Base-by-base conservation (phyloP, 1,140 invertebrate genomes). In the Danaus plexippus region DNA sequence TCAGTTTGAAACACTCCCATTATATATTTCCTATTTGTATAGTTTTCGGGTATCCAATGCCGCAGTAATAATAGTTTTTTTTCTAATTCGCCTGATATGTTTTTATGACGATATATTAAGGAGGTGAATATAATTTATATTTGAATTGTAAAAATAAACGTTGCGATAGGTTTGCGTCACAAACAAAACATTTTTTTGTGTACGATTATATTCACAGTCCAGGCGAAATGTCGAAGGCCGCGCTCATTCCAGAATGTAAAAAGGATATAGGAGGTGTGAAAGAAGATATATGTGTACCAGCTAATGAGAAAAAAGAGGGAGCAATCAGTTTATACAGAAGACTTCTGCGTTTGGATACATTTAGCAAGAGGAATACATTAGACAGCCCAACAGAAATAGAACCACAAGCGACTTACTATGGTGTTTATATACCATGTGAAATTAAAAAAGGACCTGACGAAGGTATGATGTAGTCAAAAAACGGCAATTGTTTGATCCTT, bases 401-500 rank as follows among this genome's bases (percentile, higher is more conserved):
- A 43, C 75, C 84, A 1, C 66, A 70, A 9, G 69, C 63, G 4
- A 85, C 73, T 8, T 88, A 83, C 48, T 88, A 87, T 63, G 87
- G 84, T 52, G 86, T 88, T 9, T 88, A 85, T 60, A 87, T 88
- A 71, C 87, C 87, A 9, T 87, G 83, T 64, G 87, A 88, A 75
- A 80, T 83, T 6, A 87, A 85, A 58, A 85, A 85, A 64, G 85
- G 84, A 47, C 80, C 82, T 40, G 86, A 87, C 71, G 83, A 87
- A 85, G 83, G 85, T 88, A 71, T 11, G 61, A 47, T 66, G 52
- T 47, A 47, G 61, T 44, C 46, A 32, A 32, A 40, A 45, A 40
- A 40, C 13, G 2, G 22, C 22, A 32, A 32, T 32, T 32, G 7
- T 32, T 2, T 32, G 22, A 7, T 32, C 22, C 22, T 32, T 8